These are phyloP conservation scores for Galerucella nymphaeae DNA, from an alignment of 2,888 invertebrate species.

Conservation along the genomic window DNA sequence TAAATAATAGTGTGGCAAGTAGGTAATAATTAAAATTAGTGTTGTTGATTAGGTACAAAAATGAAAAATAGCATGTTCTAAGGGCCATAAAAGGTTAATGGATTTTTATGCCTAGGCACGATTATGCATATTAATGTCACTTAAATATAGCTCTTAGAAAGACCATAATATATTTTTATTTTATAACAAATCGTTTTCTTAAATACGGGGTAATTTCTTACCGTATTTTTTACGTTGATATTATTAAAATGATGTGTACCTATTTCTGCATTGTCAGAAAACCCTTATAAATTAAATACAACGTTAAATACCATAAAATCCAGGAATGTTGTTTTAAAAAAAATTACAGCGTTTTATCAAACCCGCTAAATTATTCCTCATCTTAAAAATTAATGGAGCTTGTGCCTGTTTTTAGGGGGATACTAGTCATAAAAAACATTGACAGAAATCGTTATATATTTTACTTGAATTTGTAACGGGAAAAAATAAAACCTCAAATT, in stretches of 20 bases:
- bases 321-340: slow-evolving; percentile 4
- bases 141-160: slow-evolving; percentile 52
- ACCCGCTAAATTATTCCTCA: neutral
- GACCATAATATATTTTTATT: slow-evolving; percentile 46
- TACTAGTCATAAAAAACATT: neutral
- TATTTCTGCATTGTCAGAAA: slow-evolving; percentile 4
- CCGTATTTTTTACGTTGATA: neutral
- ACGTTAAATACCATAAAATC: slow-evolving; percentile 3
- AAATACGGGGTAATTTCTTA: neutral
- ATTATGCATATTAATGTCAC: slow-evolving; percentile 57
- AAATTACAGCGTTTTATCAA: slow-evolving; percentile 3
- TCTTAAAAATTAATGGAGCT: slow-evolving; percentile 2
- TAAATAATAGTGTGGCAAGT: slow-evolving; percentile 52
- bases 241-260: neutral
- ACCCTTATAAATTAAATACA: slow-evolving; percentile 3
- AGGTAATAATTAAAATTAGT: slow-evolving; percentile 53
- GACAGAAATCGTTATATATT: neutral
- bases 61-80: slow-evolving; percentile 52
- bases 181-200: slow-evolving; percentile 36
- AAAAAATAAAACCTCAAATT: too few relatives aligned
- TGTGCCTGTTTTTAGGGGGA: neutral
- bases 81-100: slow-evolving; percentile 58
- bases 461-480: neutral
- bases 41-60: slow-evolving; percentile 48
- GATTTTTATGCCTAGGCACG: slow-evolving; percentile 57